phyloP scores from a whole-genome alignment of 2,113 vertebrate species.

The Puntigrus tetrazona region DNA sequence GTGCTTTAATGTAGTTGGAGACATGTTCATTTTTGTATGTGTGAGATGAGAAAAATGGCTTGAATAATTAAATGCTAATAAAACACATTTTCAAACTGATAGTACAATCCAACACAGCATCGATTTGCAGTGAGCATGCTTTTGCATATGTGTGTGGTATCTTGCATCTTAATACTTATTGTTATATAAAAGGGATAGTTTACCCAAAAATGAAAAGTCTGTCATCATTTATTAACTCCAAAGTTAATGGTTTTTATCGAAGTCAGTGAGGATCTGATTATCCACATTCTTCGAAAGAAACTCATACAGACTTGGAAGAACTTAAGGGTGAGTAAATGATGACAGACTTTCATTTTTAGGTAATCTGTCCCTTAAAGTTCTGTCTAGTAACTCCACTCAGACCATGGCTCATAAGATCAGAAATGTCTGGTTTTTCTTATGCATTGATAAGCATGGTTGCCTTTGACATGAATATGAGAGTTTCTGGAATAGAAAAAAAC shows the following conservation, averaged over 20 bases:
- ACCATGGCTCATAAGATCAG: too few species aligned
- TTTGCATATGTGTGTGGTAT: not conserved
- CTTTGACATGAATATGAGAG: constrained; percentile 69
- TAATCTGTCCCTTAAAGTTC: not conserved
- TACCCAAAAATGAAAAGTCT: not conserved
- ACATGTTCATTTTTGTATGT: not conserved
- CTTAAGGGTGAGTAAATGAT: not conserved
- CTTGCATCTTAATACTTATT: not conserved
- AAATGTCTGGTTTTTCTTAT: too few species aligned
- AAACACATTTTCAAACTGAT: not conserved
- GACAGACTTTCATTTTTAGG: not conserved
- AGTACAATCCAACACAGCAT: not conserved
- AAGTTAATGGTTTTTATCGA: too few species aligned
- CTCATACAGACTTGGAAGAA: not conserved
- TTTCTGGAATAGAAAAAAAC: constrained; percentile 70
- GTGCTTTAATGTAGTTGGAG: not conserved
- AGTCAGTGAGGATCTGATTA: not conserved
- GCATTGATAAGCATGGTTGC: constrained; percentile 58
- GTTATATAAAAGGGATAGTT: not conserved
- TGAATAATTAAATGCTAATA: not conserved
- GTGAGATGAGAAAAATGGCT: not conserved
- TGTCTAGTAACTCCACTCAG: too few species aligned
- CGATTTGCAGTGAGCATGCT: not conserved
- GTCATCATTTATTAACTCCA: not conserved
- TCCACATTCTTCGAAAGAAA: not conserved